Evolutionary conservation across 1,140 invertebrate genomes (phyloP), one percentile per base, ranked within the genome.

Genomic region (Ceratina calcarata): DNA sequence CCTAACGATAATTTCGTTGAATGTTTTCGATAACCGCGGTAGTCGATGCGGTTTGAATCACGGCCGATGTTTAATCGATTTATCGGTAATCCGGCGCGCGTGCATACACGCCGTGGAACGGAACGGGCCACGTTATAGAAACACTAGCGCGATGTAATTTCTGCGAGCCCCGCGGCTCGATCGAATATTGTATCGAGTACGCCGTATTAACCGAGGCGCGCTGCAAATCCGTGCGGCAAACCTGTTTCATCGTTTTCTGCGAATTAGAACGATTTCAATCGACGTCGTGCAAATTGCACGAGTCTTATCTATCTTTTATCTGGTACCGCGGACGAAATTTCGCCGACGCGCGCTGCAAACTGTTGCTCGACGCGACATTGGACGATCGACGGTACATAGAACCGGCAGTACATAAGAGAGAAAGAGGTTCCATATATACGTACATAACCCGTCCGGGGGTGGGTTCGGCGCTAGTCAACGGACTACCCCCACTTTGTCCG

Each of bases 311-410:
- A 0, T 7, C 37, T 45, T 45, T 45, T 45, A 45, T 10, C 37
- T 6, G 37, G 6, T 10, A 6, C 6, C 8, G 10, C 10, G 8
- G 6, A 45, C 37, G 37, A 45, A 45, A 51, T 18, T 15, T 76
- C 80, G 80, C 66, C 71, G 78, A 69, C 76, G 67, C 51, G 77
- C 67, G 66, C 71, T 51, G 83, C 83, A 84, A 84, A 79, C 76
- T 84, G 76, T 83, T 82, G 67, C 76, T 78, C 37, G 67, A 66
- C 66, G 76, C 51, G 83, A 80, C 82, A 83, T 83, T 74, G 81
- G 60, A 60, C 81, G 75, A 80, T 83, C 81, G 76, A 73, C 67
- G 55, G 72, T 76, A 61, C 53, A 20, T 53, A 27, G 22, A 68
- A 22, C 10, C 57, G 57, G 49, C n/a, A 20, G 20, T 68, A 75